Evolutionary conservation across 2,113 vertebrate species (phyloP).

Genomic region (Eretmodus cyanostictus): DNA sequence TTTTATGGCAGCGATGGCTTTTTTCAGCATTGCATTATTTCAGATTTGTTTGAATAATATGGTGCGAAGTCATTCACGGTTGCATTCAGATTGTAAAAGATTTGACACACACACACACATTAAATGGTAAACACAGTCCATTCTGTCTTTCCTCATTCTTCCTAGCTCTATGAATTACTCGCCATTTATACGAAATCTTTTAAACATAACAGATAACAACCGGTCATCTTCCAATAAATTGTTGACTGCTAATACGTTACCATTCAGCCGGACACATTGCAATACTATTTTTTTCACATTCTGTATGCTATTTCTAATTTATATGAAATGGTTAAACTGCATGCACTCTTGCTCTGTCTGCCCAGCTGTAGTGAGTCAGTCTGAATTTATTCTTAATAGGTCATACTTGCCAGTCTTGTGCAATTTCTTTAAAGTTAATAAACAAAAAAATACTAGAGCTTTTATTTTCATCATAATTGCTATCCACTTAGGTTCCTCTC

Average conservation of each 20-base stretch:
- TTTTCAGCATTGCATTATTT: neutral
- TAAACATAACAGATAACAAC: neutral
- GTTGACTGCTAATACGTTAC: neutral
- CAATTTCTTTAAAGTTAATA: neutral
- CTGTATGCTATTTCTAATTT: neutral
- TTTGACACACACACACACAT: neutral
- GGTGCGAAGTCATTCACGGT: neutral
- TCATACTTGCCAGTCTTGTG: neutral
- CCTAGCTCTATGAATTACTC: neutral
- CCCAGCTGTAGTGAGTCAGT: neutral
- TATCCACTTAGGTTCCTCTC: neutral
- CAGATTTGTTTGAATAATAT: neutral
- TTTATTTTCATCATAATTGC: neutral
- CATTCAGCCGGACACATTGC: neutral
- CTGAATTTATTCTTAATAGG: neutral
- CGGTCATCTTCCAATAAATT: neutral
- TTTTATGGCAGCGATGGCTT: neutral
- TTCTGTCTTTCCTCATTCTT: neutral
- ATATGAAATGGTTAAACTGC: neutral
- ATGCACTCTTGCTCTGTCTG: neutral
- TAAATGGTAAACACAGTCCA: neutral
- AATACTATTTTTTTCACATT: neutral
- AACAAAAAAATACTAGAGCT: neutral
- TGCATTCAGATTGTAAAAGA: neutral
- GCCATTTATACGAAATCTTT: neutral